Evolutionary conservation across 2,797 vertebrate genomes (phyloP), one percentile per base, ranked within the genome.

Genomic region (Alauda arvensis): DNA sequence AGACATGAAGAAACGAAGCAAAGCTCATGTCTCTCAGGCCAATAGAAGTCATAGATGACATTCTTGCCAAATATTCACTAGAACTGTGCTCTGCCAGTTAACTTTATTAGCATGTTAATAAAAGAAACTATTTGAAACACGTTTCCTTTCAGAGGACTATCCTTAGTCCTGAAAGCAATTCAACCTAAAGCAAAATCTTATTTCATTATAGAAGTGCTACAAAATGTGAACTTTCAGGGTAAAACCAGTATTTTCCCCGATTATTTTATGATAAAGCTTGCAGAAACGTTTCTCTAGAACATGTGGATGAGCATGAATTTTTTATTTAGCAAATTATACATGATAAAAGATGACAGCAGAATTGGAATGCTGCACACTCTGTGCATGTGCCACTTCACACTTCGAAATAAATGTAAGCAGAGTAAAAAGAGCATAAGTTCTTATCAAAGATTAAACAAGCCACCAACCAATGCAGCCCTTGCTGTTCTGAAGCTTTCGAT

Each of bases 101-200:
- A 10, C 12, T 57, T 63, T 1, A 37, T 19, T 31, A 63, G 21
- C 24, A 25, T 6, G 13, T 14, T 48, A 53, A 51, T 52, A 33
- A 42, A 86, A 80, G 13, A 15, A 84, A 45, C 6, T 6, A 6
- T 37, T 52, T 60, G 24, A 51, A 78, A 34, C 9, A 21, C 8
- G n/a, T n/a, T n/a, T 60, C 40, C 7, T 66, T n/a, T 17, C 10
- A 42, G 76, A 61, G 18, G 15, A 69, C 15, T n/a, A 31, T 6
- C 37, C 37, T 11, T 33, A 51, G 28, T 17, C 49, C 52, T 37
- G 19, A 77, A 66, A 62, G 48, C 14, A 80, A 74, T 37, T 48
- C 7, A 21, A 1, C 23, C 40, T 23, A 2, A 0, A 68, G 24
- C 25, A 78, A 65, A 31, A 0, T 12, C 4, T 11, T 15, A 6